Evolutionary conservation across 2,113 vertebrate genomes (phyloP).

Genomic region (Mionectes macconnelli): DNA sequence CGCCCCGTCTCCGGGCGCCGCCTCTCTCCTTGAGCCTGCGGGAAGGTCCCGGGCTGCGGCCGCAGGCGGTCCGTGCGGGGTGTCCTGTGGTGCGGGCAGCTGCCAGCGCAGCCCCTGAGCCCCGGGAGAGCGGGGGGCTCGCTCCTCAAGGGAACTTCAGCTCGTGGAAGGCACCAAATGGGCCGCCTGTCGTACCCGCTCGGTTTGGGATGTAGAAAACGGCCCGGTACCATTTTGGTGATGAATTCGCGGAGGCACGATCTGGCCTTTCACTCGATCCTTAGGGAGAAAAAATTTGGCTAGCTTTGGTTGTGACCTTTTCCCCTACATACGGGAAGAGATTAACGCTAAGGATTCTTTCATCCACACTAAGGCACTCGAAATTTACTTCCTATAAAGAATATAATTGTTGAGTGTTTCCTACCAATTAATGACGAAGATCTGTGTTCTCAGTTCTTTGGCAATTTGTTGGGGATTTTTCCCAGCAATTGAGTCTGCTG

Average conservation of each 20-base stretch:
- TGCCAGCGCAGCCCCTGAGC: background rate
- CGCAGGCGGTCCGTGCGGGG: no score
- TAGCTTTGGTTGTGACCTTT: background rate
- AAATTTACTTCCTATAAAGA: background rate
- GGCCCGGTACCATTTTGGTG: background rate
- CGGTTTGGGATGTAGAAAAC: background rate
- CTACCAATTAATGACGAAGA: background rate
- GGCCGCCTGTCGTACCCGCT: fast-evolving
- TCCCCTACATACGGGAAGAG: background rate
- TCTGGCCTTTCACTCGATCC: background rate
- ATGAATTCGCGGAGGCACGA: background rate
- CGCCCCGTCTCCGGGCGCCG: background rate
- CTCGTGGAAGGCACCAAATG: background rate
- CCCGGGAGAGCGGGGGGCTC: fast-evolving
- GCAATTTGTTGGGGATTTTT: background rate
- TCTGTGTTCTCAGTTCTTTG: background rate
- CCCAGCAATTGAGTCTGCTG: background rate
- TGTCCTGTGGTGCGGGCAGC: fast-evolving
- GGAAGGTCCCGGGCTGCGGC: background rate
- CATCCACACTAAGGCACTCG: background rate
- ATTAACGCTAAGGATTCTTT: background rate
- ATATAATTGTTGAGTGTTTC: background rate
- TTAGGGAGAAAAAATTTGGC: background rate
- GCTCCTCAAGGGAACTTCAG: background rate
- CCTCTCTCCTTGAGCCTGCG: background rate